Evolutionary conservation across 2,113 vertebrate species (phyloP), one percentile per base, ranked within the genome.

Genomic region (Leptodactylus fuscus): DNA sequence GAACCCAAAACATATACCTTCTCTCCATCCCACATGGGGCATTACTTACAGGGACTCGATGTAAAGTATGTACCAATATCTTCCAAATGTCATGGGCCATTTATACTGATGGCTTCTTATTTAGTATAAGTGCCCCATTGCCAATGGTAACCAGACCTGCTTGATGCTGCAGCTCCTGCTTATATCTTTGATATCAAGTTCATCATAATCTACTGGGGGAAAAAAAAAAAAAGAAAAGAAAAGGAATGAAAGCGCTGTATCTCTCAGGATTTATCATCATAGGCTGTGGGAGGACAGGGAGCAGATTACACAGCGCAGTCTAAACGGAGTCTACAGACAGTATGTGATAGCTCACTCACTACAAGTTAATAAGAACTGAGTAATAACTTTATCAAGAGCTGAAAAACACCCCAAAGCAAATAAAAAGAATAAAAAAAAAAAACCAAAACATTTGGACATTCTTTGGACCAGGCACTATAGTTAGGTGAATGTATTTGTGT

Each of bases 241-340:
- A 71, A 55, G 32, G 4, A 27, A 41, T 29, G 29, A 65, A n/a
- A 65, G 2, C 9, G 4, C 65, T 3, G 32, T 11, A 69, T 69
- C 32, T 38, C 18, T 29, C 41, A 18, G 32, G 38, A 80, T 86
- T 86, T 86, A 86, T 86, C 84, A 73, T 49, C 20, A 44, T 34
- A 34, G 53, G 55, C 24, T 73, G 76, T 80, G 76, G 83, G 83
- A 86, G 83, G 76, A 86, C 48, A 81, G 18, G 55, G 58, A 60
- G 36, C 84, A 60, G 84, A 86, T 86, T 86, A 86, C 36, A 86
- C 34, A 15, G 65, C 60, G 84, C 67, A 86, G 84, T 81, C 84
- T 86, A 81, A 81, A 86, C 84, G 15, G 49, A 58, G 67, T 81
- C 67, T 58, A 36, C 77, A 81, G 81, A 87, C 81, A 74, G 75